These are phyloP conservation scores for Varanus komodoensis DNA, from an alignment of 2,113 vertebrate genomes.

Conservation along the genomic window DNA sequence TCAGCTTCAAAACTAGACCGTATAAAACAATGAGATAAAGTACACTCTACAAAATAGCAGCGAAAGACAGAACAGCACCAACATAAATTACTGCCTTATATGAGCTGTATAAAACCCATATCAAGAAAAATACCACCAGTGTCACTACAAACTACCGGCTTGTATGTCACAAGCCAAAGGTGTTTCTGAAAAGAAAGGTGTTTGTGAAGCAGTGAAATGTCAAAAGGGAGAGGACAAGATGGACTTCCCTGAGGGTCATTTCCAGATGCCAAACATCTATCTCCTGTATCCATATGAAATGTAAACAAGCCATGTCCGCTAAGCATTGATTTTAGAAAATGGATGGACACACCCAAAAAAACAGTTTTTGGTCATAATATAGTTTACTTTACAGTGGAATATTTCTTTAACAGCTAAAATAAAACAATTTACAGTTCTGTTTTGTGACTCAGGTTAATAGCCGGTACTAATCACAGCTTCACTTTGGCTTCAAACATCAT, in stretches of 20 bases:
- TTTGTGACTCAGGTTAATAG: background rate
- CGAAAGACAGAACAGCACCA: background rate
- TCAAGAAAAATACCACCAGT: background rate
- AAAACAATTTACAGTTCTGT: slow-evolving; percentile 8
- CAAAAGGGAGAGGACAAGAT: background rate
- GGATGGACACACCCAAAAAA: slow-evolving; percentile 22
- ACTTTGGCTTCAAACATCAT: too few relatives aligned
- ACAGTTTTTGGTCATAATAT: background rate
- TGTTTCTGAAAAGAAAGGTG: background rate
- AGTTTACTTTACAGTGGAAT: background rate
- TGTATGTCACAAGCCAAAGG: background rate
- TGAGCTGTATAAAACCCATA: background rate
- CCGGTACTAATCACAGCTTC: too few relatives aligned
- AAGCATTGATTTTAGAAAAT: slow-evolving; percentile 4
- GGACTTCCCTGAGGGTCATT: background rate
- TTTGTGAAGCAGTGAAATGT: background rate
- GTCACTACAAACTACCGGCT: background rate
- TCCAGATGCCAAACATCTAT: background rate
- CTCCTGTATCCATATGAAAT: background rate
- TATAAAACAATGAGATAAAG: slow-evolving; percentile 9
- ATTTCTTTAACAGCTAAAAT: slow-evolving; percentile 35
- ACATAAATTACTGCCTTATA: background rate
- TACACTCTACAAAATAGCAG: background rate
- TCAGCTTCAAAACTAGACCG: background rate
- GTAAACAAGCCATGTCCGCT: background rate